These are phyloP conservation scores for Enteromius mattozi DNA, from an alignment of 2,797 vertebrate species.

Conservation along the genomic window DNA sequence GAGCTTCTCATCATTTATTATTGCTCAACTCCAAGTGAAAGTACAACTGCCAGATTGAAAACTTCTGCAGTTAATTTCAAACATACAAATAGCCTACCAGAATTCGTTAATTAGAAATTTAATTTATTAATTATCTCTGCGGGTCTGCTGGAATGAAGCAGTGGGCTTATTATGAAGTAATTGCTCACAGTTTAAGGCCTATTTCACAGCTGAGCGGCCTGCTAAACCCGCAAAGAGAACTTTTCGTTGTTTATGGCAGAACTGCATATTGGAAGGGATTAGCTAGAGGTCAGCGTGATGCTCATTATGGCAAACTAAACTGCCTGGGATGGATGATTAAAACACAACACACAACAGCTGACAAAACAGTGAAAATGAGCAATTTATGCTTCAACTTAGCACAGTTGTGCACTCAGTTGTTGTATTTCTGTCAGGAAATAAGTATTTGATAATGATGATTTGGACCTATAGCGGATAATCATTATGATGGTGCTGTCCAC, in stretches of 20 bases:
- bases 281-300: conserved; percentile 33
- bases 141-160: conserved; percentile 66
- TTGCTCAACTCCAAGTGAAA: not conserved
- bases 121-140: conserved; percentile 74
- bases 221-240: conserved; percentile 66
- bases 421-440: conserved; percentile 10
- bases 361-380: conserved; percentile 10
- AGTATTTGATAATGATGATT: conserved; percentile 13
- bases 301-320: conserved; percentile 49
- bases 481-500: conserved; percentile 3
- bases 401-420: conserved; percentile 4
- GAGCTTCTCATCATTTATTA: conserved; percentile 28
- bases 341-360: conserved; percentile 13
- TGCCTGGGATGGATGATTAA: conserved; percentile 52
- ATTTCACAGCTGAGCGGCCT: conserved; percentile 78
- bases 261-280: conserved; percentile 57
- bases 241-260: conserved; percentile 63
- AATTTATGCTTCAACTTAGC: not conserved
- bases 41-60: conserved; percentile 50
- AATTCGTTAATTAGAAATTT: conserved; percentile 74
- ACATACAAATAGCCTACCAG: conserved; percentile 62
- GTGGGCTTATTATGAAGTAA: conserved; percentile 75
- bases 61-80: conserved; percentile 56
- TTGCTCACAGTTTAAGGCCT: conserved; percentile 75
- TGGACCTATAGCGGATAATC: conserved; percentile 7